Percentiles rank a stretch among this genome's conserved stretches.
phyloP scores from a whole-genome alignment of 1,140 invertebrate genomes.

The Papilio polytes region DNA sequence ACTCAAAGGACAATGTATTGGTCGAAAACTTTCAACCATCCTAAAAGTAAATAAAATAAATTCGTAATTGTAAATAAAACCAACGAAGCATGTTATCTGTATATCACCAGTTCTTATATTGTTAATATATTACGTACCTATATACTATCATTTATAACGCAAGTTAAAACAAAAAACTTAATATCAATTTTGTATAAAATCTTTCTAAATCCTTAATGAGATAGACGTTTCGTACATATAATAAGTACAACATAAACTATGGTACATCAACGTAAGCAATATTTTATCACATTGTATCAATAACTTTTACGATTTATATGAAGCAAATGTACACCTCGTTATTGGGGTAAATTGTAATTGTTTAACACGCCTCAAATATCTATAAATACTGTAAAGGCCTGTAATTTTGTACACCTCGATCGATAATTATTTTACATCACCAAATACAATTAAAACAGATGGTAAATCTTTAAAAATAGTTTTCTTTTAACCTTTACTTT shows the following conservation, averaged over 20 bases:
- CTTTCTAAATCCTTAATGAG: constrained; percentile 62
- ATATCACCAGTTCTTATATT: constrained; percentile 31
- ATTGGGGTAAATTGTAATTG: constrained; percentile 61
- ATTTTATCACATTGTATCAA: constrained; percentile 62
- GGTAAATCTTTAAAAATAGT: constrained; percentile 65
- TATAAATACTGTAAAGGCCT: constrained; percentile 74
- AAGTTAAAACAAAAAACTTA: constrained; percentile 24
- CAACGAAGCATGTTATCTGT: constrained; percentile 15
- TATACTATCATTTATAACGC: constrained; percentile 41
- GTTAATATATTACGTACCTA: constrained; percentile 34
- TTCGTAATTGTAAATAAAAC: constrained; percentile 48
- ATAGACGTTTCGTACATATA: constrained; percentile 64
- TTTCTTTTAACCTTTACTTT: constrained; percentile 54
- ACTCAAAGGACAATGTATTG: constrained; percentile 10
- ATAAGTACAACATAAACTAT: constrained; percentile 66
- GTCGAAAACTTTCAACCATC: not conserved
- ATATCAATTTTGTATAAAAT: constrained; percentile 63
- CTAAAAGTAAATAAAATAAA: constrained; percentile 7
- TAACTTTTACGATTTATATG: constrained; percentile 64
- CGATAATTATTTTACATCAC: constrained; percentile 79
- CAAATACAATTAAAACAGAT: constrained; percentile 78
- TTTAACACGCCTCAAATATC: constrained; percentile 67
- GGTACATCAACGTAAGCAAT: constrained; percentile 72
- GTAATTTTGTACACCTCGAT: constrained; percentile 81
- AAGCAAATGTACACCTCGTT: constrained; percentile 60